A percentile compares a stretch with the other conserved stretches of the same genome.
Conservation (phyloP, 2,113 vertebrate genomes). For the Pomatorhinus ruficollis region DNA sequence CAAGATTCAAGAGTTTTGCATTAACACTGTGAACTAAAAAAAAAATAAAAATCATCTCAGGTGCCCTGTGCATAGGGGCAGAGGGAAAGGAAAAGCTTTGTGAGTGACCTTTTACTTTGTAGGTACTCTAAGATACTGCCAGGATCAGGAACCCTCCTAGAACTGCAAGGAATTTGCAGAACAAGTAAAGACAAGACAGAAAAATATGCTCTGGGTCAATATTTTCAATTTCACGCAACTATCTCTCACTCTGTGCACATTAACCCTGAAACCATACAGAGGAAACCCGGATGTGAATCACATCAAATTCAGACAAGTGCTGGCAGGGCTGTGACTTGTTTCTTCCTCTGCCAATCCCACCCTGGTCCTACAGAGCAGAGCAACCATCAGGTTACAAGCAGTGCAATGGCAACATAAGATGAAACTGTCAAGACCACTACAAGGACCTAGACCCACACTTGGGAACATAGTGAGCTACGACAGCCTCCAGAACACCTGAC, state of each 20-base stretch:
- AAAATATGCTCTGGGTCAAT: not conserved
- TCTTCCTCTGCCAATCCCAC: not conserved
- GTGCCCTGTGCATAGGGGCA: not conserved
- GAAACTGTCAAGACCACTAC: not conserved
- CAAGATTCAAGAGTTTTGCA: not conserved
- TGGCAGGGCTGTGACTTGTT: not conserved
- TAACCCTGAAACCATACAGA: not conserved
- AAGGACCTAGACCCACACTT: not conserved
- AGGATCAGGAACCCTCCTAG: not conserved
- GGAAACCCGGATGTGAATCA: not conserved
- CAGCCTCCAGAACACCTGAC: not conserved
- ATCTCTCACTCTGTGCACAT: not conserved
- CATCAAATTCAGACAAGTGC: not conserved
- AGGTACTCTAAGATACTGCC: not conserved
- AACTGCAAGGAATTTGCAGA: not conserved
- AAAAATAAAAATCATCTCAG: not conserved
- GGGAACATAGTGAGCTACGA: not conserved
- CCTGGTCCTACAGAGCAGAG: not conserved
- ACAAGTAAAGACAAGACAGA: not conserved
- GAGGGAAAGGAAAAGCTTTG: not conserved
- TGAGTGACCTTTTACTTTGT: not conserved
- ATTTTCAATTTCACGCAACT: not conserved
- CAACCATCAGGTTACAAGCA: not conserved
- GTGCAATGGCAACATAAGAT: fast-evolving
- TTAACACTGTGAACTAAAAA: not conserved